phyloP scores from a whole-genome alignment of 2,113 vertebrate species.

The Prinia subflava region DNA sequence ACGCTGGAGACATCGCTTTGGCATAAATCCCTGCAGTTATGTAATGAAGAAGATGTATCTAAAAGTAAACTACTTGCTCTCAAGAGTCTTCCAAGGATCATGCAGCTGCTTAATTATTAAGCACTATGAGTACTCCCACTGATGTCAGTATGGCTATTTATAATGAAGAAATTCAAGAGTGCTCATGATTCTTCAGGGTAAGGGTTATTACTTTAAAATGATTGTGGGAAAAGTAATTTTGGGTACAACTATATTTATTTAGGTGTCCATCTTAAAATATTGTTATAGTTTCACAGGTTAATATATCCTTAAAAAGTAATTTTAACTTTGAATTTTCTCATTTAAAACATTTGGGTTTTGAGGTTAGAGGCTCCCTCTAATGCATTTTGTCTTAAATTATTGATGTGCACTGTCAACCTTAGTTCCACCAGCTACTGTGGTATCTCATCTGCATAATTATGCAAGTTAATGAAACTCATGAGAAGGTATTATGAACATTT shows the following conservation, averaged over 20 bases:
- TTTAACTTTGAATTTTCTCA: neutral
- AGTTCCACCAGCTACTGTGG: neutral
- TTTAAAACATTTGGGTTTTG: neutral
- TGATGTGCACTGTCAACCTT: neutral
- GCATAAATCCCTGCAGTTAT: neutral
- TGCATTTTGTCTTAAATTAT: slow-evolving; percentile 6
- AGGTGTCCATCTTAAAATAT: neutral
- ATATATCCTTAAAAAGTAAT: neutral
- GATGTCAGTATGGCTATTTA: neutral
- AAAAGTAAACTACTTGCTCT: neutral
- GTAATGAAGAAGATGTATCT: neutral
- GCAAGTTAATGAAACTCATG: slow-evolving; percentile 1
- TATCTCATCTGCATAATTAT: neutral
- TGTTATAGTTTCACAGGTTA: neutral
- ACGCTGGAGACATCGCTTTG: accelerated
- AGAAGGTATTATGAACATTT: neutral
- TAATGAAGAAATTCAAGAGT: neutral
- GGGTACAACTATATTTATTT: neutral
- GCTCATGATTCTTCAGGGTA: neutral
- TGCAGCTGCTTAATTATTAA: slow-evolving; percentile 8
- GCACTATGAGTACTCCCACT: neutral
- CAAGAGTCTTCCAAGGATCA: neutral
- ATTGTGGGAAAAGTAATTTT: neutral
- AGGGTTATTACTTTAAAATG: neutral
- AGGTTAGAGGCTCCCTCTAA: neutral